Conservation (phyloP, 1,140 invertebrate species). For the Zaprionus inermis region DNA sequence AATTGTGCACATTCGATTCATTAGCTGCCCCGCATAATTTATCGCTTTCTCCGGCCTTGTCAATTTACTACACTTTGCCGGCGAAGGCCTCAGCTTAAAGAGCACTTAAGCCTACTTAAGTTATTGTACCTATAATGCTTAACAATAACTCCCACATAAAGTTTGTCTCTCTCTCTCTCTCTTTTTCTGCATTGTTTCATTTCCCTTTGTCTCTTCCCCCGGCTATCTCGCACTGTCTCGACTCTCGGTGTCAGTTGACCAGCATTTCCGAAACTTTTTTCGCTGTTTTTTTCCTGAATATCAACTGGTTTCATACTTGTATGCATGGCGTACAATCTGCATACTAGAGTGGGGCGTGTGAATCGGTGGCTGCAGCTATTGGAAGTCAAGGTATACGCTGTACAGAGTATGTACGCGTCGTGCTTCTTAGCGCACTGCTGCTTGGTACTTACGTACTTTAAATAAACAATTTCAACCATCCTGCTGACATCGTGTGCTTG, state of each 20-base stretch:
- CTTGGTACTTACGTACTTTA: slow-evolving; percentile 4
- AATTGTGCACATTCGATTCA: no score
- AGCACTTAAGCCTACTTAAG: slow-evolving; percentile 31
- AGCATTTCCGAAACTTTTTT: slow-evolving; percentile 7
- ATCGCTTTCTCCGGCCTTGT: not conserved
- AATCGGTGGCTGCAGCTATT: not conserved
- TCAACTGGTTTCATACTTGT: slow-evolving; percentile 20
- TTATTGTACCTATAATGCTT: slow-evolving; percentile 10
- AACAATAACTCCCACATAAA: slow-evolving; percentile 7
- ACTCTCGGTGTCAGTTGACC: not conserved
- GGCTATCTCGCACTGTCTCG: not conserved
- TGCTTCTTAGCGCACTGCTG: not conserved
- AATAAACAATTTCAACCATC: slow-evolving; percentile 23
- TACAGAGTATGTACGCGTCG: not conserved
- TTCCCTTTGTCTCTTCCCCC: not conserved
- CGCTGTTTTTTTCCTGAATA: not conserved
- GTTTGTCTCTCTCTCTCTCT: not conserved
- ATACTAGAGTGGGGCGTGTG: not conserved
- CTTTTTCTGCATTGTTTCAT: no score
- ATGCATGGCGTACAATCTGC: not conserved
- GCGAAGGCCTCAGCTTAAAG: not conserved
- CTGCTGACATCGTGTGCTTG: not conserved
- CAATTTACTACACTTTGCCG: not conserved
- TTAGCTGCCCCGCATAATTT: not conserved
- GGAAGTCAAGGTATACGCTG: rapidly evolving